Percentiles rank a stretch among this genome's conserved stretches.
Evolutionary conservation across 2,113 vertebrate species (phyloP).

Genomic region (Actenoides lindsayi): DNA sequence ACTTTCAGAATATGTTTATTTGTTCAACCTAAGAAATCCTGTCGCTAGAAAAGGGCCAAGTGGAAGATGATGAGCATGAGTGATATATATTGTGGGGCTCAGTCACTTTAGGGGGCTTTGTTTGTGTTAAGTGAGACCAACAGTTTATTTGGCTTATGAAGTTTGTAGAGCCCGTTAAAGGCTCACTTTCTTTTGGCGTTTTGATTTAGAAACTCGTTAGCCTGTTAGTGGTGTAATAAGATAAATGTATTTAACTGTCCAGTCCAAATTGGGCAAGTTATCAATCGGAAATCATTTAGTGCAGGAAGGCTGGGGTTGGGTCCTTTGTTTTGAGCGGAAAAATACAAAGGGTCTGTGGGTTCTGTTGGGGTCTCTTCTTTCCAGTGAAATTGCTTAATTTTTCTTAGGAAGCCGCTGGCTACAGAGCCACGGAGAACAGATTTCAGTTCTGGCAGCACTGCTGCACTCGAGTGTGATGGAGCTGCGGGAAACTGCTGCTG

Average conservation of each 20-base stretch:
- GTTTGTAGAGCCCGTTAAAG: background rate
- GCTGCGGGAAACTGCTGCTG: background rate
- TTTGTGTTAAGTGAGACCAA: background rate
- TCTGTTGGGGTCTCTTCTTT: background rate
- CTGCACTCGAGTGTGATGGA: background rate
- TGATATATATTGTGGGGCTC: background rate
- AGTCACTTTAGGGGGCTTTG: background rate
- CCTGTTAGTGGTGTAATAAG: background rate
- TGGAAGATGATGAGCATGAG: background rate
- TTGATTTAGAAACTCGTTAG: background rate
- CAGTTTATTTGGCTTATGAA: background rate
- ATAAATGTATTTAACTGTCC: background rate
- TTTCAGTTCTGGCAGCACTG: background rate
- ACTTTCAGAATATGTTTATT: background rate
- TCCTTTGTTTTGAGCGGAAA: background rate
- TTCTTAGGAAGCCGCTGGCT: background rate
- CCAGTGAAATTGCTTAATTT: background rate
- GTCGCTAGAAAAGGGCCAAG: background rate
- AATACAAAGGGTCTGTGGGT: background rate
- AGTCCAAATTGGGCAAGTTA: background rate
- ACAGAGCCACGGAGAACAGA: background rate
- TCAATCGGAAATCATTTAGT: background rate
- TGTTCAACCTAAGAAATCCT: slow-evolving; percentile 4
- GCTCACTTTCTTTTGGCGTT: background rate
- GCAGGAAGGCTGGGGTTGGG: background rate